phyloP scores from a whole-genome alignment of 2,888 invertebrate genomes.

The Julus scanicus region DNA sequence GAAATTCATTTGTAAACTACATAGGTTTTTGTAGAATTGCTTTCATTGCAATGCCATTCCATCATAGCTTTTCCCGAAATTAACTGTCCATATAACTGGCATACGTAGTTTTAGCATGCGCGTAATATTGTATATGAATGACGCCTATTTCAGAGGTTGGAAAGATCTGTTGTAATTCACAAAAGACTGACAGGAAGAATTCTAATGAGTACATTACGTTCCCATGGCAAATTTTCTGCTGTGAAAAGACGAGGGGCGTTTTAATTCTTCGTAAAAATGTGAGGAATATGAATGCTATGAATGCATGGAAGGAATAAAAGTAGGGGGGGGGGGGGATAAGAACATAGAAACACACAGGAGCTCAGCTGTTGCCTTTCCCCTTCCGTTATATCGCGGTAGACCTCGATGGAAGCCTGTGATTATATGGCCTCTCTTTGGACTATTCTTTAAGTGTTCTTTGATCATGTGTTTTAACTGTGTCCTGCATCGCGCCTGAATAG shows the following conservation, averaged over 20 bases:
- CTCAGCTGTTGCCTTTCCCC: conserved; percentile 19
- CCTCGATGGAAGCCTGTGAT: conserved; percentile 22
- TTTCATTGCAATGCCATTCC: neutral
- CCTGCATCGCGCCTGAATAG: neutral
- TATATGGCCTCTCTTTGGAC: conserved; percentile 2
- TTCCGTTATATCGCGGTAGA: conserved; percentile 1
- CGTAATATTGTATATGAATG: neutral
- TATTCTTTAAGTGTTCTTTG: conserved; percentile 33
- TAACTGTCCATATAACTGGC: neutral
- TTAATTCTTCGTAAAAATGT: conserved; percentile 28
- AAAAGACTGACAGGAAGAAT: conserved; percentile 23
- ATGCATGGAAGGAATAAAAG: neutral
- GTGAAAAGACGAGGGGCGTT: conserved; percentile 1
- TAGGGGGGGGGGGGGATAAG: neutral
- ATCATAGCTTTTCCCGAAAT: neutral
- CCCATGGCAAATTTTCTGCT: conserved; percentile 19
- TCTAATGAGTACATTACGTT: conserved; percentile 27
- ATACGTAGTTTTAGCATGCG: neutral
- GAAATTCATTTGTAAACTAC: neutral
- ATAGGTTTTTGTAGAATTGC: neutral
- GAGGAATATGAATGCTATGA: conserved; percentile 2
- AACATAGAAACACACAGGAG: neutral
- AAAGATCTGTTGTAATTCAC: conserved; percentile 28
- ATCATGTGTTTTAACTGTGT: conserved; percentile 23
- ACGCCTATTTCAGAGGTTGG: conserved; percentile 9